phyloP scores from a whole-genome alignment of 2,797 vertebrate species.

The Rhodeus uyekii region DNA sequence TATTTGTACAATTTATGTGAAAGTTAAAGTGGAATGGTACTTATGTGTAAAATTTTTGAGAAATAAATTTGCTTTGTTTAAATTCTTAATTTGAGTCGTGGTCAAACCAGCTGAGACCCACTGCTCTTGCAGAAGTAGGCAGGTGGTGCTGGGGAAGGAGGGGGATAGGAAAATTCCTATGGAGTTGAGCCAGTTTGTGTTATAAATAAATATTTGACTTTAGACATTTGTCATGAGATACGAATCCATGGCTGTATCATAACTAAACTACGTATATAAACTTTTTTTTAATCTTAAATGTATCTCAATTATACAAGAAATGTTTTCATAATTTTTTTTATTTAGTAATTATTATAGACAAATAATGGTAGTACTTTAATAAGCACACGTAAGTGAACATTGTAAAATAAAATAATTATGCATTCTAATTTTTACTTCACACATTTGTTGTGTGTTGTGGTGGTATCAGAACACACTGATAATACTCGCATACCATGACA shows the following conservation, averaged over 20 bases:
- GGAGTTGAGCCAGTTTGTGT: background rate
- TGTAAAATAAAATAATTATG: background rate
- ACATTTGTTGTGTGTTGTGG: conserved; percentile 60
- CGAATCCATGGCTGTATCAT: no score
- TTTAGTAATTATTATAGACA: background rate
- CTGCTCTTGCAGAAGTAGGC: background rate
- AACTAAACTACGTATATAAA: background rate
- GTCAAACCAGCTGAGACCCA: no score
- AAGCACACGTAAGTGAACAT: background rate
- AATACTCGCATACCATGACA: background rate
- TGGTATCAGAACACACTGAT: background rate
- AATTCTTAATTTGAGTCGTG: no score
- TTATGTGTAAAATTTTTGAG: no score
- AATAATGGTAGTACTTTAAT: no score
- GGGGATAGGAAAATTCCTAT: background rate
- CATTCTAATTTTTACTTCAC: background rate
- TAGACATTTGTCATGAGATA: background rate
- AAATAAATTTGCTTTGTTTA: no score
- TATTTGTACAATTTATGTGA: no score
- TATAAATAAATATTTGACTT: background rate
- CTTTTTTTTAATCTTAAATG: background rate
- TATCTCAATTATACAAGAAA: background rate
- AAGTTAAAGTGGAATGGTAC: no score
- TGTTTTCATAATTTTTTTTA: background rate
- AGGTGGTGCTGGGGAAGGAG: background rate